These are phyloP conservation scores for Chelonus insularis DNA, from an alignment of 1,140 invertebrate species.

Conservation along the genomic window DNA sequence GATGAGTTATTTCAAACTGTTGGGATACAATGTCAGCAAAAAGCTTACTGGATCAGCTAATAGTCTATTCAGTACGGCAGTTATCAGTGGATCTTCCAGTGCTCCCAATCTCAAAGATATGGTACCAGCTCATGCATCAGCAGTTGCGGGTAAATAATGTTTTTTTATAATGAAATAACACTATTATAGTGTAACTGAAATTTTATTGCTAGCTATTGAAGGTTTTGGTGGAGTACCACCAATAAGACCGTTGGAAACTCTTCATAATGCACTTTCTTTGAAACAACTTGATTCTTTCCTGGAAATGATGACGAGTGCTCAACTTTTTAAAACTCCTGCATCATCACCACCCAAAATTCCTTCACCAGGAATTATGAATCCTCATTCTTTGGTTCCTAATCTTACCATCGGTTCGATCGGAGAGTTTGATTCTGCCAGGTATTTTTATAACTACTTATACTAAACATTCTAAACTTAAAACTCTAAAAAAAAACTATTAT, in stretches of 20 bases:
- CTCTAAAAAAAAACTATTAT: background rate
- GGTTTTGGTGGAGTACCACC: constrained; percentile 89
- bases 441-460: background rate
- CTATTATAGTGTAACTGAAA: background rate
- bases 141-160: constrained; percentile 68
- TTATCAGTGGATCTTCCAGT: constrained; percentile 89
- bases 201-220: constrained; percentile 65
- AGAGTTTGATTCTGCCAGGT: background rate
- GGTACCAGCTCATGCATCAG: constrained; percentile 72
- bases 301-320: constrained; percentile 76
- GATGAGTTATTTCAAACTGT: constrained; percentile 88
- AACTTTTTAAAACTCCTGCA: constrained; percentile 70
- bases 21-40: constrained; percentile 71
- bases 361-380: constrained; percentile 53
- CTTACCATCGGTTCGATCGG: constrained; percentile 39
- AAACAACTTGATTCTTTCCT: constrained; percentile 87
- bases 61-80: constrained; percentile 89
- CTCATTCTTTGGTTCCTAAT: constrained; percentile 41
- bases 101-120: constrained; percentile 87
- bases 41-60: constrained; percentile 74
- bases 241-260: constrained; percentile 90
- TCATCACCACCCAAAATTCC: constrained; percentile 71
- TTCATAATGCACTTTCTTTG: constrained; percentile 93
- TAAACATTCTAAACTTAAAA: background rate
- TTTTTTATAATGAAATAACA: background rate